Conservation (phyloP, 1,140 invertebrate genomes). For the Drosophila triauraria region DNA sequence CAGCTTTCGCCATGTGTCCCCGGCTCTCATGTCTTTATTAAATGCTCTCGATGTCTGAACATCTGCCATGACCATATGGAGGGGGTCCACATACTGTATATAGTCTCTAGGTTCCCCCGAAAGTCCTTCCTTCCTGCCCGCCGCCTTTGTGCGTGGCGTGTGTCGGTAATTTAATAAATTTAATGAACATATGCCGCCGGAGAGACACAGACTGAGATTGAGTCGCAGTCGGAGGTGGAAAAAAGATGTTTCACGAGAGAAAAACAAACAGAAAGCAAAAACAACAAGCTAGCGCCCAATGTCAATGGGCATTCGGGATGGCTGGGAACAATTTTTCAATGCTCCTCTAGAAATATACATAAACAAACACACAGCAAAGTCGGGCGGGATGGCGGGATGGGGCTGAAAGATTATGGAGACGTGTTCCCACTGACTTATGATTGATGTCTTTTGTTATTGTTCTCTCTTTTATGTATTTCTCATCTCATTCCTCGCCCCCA, state of each 20-base stretch:
- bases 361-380: constrained; percentile 24
- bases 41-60: constrained; percentile 56
- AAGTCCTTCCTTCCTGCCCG: constrained; percentile 15
- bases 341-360: constrained; percentile 55
- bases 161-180: constrained; percentile 79
- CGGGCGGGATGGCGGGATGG: not conserved
- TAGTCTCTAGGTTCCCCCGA: not conserved
- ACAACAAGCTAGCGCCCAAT: not conserved
- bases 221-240: constrained; percentile 22
- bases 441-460: constrained; percentile 81
- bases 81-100: constrained; percentile 6
- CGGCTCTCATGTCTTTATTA: constrained; percentile 53
- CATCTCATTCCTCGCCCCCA: constrained; percentile 25
- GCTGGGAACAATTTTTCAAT: constrained; percentile 42
- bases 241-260: constrained; percentile 31
- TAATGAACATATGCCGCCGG: constrained; percentile 77
- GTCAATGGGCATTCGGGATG: constrained; percentile 31
- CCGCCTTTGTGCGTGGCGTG: constrained; percentile 38
- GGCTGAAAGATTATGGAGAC: constrained; percentile 65
- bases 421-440: constrained; percentile 76
- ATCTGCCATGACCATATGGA: constrained; percentile 44
- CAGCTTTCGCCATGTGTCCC: constrained; percentile 41
- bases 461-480: constrained; percentile 45
- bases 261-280: constrained; percentile 23
- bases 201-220: constrained; percentile 35